Evolutionary conservation across 2,888 invertebrate genomes (phyloP).

Genomic region (Linnaemya tessellans): DNA sequence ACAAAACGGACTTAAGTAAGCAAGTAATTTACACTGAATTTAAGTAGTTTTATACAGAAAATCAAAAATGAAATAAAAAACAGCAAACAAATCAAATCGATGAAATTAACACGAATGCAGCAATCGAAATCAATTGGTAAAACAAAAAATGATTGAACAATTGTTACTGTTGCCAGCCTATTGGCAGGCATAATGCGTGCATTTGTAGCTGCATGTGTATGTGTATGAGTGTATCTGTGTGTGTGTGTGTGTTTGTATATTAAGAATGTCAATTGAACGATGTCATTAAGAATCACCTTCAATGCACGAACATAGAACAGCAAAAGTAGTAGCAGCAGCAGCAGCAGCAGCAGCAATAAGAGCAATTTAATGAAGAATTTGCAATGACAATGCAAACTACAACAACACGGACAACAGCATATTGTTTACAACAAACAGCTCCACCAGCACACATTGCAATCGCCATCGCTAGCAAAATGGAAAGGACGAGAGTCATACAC

Average conservation of each 20-base stretch:
- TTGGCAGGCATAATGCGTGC: not conserved
- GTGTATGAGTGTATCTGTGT: slow-evolving; percentile 2
- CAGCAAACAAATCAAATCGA: slow-evolving; percentile 57
- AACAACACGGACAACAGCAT: slow-evolving; percentile 41
- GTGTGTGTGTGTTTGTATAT: slow-evolving; percentile 18
- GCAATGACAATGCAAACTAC: slow-evolving; percentile 66
- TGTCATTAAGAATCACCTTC: slow-evolving; percentile 75
- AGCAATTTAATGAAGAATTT: slow-evolving; percentile 72
- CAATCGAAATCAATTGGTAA: slow-evolving; percentile 43
- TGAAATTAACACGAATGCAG: slow-evolving; percentile 69
- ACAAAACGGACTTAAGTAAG: slow-evolving; percentile 62
- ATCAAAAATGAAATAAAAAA: slow-evolving; percentile 15
- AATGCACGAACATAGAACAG: slow-evolving; percentile 51
- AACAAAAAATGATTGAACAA: slow-evolving; percentile 62
- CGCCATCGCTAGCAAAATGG: slow-evolving; percentile 42
- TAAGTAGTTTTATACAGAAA: slow-evolving; percentile 63
- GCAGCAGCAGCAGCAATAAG: slow-evolving; percentile 52
- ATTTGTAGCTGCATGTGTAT: not conserved
- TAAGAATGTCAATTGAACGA: slow-evolving; percentile 71
- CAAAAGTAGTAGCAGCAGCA: slow-evolving; percentile 23
- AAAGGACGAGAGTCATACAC: slow-evolving; percentile 62
- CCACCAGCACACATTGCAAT: slow-evolving; percentile 28
- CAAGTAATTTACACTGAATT: slow-evolving; percentile 73
- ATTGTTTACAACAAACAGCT: slow-evolving; percentile 19
- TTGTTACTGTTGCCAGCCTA: slow-evolving; percentile 65